Base-by-base conservation (phyloP, 2,888 invertebrate genomes). In the Periphyllus acericola region DNA sequence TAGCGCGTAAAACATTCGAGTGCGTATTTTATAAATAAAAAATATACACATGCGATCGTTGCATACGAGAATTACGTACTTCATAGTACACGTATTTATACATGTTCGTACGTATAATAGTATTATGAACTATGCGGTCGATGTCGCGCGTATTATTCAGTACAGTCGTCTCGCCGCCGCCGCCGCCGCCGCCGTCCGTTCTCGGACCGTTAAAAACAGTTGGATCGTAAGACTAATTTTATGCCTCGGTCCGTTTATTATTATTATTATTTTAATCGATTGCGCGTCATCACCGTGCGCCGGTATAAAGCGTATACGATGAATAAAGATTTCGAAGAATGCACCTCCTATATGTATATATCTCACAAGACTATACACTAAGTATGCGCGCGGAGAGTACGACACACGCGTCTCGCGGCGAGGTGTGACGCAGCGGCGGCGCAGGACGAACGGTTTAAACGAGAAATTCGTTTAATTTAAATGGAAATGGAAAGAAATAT, bases 181-280 rank as follows among this genome's bases (percentile, higher is more conserved):
- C 36, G 8, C 14, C 17, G 55, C 25, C 76, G 9, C 60, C 17
- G n/a, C 40, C 52, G n/a, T n/a, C 14, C 17, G 60, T 79, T 60
- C 34, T 60, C 81, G 81, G 6, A 46, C 46, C 46, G 71, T 81
- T 68, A 40, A 40, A 81, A 34, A 29, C n/a, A 9, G 68, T 32
- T 14, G 71, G 71, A 29, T 29, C 71, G 71, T 68, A 40, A 14
- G 29, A 72, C 72, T 55, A 83, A 83, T 83, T 83, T 83, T 55
- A 83, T 52, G 83, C 83, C 55, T 83, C 55, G 72, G 21, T 25
- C 21, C 17, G 34, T 55, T 1, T 74, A n/a, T 68, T 60, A 25
- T 74, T 74, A 36, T 74, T 25, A n/a, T 34, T 83, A 19, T 55
- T 36, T 55, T 74, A 83, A 74, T 72, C 83, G 83, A 83, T 74